Evolutionary conservation across 2,113 vertebrate genomes (phyloP).

Genomic region (Ranitomeya variabilis): DNA sequence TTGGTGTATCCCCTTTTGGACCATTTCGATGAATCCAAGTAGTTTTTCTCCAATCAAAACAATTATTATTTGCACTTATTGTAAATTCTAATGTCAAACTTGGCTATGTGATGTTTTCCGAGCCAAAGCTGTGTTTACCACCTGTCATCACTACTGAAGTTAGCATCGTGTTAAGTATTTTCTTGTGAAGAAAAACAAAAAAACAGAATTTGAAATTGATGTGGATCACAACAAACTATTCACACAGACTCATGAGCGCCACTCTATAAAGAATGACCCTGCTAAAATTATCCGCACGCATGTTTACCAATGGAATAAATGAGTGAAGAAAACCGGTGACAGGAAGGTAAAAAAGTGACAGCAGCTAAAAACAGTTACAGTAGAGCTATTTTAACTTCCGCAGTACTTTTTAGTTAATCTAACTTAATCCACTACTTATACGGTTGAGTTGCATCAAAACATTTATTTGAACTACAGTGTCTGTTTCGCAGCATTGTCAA

Average conservation of each 20-base stretch:
- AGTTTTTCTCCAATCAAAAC: no score
- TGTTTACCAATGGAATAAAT: neutral
- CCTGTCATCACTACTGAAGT: neutral
- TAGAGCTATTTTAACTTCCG: slow-evolving; percentile 21
- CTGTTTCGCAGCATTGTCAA: neutral
- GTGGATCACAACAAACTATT: slow-evolving; percentile 33
- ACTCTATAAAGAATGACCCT: neutral
- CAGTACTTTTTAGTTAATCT: slow-evolving; percentile 24
- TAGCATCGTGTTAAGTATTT: neutral
- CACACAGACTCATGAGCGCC: neutral
- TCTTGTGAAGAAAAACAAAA: neutral
- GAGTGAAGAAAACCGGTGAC: neutral
- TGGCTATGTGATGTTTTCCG: neutral
- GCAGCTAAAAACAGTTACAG: slow-evolving; percentile 32
- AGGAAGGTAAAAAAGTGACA: slow-evolving; percentile 42
- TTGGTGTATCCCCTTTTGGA: no score
- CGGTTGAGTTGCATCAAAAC: slow-evolving; percentile 43
- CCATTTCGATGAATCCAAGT: no score
- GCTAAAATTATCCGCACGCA: slow-evolving; percentile 37
- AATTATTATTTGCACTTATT: neutral
- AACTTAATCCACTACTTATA: slow-evolving; percentile 37
- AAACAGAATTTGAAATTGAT: neutral
- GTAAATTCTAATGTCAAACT: neutral
- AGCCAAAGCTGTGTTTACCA: neutral
- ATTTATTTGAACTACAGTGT: slow-evolving; percentile 10